Evolutionary conservation across 2,113 vertebrate genomes (phyloP), one percentile per base, ranked within the genome.

Genomic region (Empidonax alnorum): DNA sequence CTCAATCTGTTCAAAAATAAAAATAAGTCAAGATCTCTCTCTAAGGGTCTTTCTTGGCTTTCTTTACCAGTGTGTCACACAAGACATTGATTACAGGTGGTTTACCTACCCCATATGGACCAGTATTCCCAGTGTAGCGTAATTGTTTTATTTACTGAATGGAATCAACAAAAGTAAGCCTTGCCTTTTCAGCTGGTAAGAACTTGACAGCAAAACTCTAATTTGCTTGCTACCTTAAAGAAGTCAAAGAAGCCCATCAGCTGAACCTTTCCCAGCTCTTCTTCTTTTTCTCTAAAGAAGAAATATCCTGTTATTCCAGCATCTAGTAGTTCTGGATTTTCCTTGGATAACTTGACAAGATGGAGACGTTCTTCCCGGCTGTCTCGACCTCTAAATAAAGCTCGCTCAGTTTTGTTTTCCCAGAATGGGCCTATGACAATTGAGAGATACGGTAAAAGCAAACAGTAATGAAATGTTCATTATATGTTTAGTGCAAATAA

Each of bases 201-300:
- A 80, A 91, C 49, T 31, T 62, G 47, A 80, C 19, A 66, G 39
- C 30, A 89, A 62, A 53, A 83, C 24, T 73, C 52, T 65, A 74
- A 94, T 46, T 82, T 82, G 27, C 93, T 50, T 68, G 76, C 61
- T 97, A 99, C 99, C 98, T 99, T 99, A 94, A 99, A 99, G 95
- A 99, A 99, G 97, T 99, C 99, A 97, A 99, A 99, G 97, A 99
- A 99, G 55, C 99, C 98, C 90, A 99, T 98, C 39, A 99, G 98
- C 5, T 97, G 97, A 30, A 97, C 97, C 96, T 98, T 99, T 47
- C 99, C 99, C 21, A 99, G 96, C 8, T 98, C 97, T 77, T 99
- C 98, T 96, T 99, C 99, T 83, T 98, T 96, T 87, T 99, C 99
- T 78, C 98, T 97, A 96, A 99, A 99, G 97, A 99, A 99, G 98